These are phyloP conservation scores for Mallateleia sp. DNA, from an alignment of 2,888 invertebrate species.

Conservation along the genomic window DNA sequence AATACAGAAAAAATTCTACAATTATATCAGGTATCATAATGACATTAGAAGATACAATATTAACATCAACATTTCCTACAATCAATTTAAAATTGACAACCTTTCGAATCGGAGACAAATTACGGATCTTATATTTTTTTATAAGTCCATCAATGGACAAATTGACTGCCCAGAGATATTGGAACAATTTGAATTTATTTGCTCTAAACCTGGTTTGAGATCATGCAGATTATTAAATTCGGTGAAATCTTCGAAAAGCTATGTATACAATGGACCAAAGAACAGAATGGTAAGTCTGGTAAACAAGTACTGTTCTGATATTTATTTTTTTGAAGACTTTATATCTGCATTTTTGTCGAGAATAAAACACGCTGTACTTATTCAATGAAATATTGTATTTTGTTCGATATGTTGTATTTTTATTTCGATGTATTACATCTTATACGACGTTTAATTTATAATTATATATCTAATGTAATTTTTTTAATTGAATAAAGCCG, in stretches of 20 bases:
- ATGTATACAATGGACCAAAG: not conserved
- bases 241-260: not conserved
- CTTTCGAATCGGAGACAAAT: not conserved
- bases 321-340: not conserved
- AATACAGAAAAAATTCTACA: not conserved
- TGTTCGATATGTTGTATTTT: too few species aligned
- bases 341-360: too few species aligned
- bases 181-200: not conserved
- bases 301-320: too few species aligned
- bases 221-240: not conserved
- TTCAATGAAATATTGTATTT: too few species aligned
- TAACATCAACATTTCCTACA: too few species aligned
- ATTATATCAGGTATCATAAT: not conserved
- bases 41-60: too few species aligned
- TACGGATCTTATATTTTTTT: not conserved
- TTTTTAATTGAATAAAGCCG: too few species aligned
- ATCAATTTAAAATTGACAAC: not conserved
- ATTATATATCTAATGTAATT: too few species aligned
- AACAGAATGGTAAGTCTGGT: not conserved
- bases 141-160: conserved; percentile 13
- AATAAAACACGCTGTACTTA: too few species aligned
- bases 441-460: too few species aligned
- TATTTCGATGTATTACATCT: too few species aligned
- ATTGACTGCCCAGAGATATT: not conserved
- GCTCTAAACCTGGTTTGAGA: not conserved